A percentile compares a stretch with the other conserved stretches of the same genome.
phyloP scores from a whole-genome alignment of 2,888 invertebrate species.

The Mimachlamys varia region DNA sequence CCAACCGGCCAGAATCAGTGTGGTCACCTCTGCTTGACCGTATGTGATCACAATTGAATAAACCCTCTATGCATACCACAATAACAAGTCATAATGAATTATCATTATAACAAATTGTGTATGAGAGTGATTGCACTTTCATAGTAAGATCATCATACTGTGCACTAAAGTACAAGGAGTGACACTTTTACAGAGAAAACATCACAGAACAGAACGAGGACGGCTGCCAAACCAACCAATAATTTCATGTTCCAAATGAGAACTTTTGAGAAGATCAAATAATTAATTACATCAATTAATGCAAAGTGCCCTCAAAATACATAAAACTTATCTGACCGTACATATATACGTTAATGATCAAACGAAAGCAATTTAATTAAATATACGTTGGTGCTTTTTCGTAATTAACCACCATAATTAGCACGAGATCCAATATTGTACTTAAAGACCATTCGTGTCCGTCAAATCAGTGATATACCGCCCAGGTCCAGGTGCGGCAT shows the following conservation, averaged over 20 bases:
- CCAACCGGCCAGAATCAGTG: too few relatives aligned
- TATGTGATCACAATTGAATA: too few relatives aligned
- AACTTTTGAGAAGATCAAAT: not conserved
- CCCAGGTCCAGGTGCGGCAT: not conserved
- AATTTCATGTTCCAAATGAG: not conserved
- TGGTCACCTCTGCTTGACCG: too few relatives aligned
- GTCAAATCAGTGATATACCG: not conserved
- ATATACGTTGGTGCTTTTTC: not conserved
- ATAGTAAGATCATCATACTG: too few relatives aligned
- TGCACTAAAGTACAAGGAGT: too few relatives aligned
- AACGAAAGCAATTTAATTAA: not conserved
- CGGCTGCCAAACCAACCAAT: not conserved
- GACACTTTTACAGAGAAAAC: too few relatives aligned
- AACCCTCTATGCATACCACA: too few relatives aligned
- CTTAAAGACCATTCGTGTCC: not conserved
- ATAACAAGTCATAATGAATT: too few relatives aligned
- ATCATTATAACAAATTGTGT: too few relatives aligned
- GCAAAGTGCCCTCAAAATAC: not conserved
- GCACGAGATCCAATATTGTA: not conserved
- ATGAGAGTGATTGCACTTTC: too few relatives aligned
- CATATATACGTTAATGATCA: not conserved
- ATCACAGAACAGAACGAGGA: too few relatives aligned
- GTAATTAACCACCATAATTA: not conserved
- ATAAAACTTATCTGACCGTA: too few relatives aligned
- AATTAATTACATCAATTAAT: not conserved